Conservation (phyloP, 2,888 invertebrate genomes). For the Caenorhabditis sinica region DNA sequence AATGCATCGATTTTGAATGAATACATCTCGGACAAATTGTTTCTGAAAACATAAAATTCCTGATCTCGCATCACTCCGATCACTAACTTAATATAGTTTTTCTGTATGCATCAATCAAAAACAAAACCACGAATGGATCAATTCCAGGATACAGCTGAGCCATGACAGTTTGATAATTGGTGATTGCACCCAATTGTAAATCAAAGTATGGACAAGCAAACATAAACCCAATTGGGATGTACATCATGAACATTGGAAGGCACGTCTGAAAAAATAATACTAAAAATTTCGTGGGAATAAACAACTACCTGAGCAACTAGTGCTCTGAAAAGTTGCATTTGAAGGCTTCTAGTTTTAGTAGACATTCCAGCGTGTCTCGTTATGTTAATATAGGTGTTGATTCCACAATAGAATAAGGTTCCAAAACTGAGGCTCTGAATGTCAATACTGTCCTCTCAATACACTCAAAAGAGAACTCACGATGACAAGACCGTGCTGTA, state of each 20-base stretch:
- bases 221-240: constrained; percentile 45
- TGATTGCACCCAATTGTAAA: constrained; percentile 45
- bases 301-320: constrained; percentile 36
- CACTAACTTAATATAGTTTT: constrained; percentile 14
- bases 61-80: neutral
- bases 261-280: constrained; percentile 16
- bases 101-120: constrained; percentile 44
- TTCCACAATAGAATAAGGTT: constrained; percentile 35
- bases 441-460: neutral
- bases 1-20: neutral
- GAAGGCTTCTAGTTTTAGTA: constrained; percentile 11
- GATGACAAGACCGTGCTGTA: constrained; percentile 36
- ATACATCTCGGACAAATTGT: constrained; percentile 1
- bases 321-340: constrained; percentile 46
- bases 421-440: constrained; percentile 29
- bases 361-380: constrained; percentile 33
- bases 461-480: neutral
- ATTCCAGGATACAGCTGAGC: constrained; percentile 52
- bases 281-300: neutral
- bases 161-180: constrained; percentile 50
- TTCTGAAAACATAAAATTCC: neutral
- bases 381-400: constrained; percentile 20
- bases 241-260: constrained; percentile 54
- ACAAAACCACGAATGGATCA: constrained; percentile 39
- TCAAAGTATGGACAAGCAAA: constrained; percentile 45